These are phyloP conservation scores for Tryphoninae sp. DNA, from an alignment of 2,888 invertebrate species.

Conservation along the genomic window DNA sequence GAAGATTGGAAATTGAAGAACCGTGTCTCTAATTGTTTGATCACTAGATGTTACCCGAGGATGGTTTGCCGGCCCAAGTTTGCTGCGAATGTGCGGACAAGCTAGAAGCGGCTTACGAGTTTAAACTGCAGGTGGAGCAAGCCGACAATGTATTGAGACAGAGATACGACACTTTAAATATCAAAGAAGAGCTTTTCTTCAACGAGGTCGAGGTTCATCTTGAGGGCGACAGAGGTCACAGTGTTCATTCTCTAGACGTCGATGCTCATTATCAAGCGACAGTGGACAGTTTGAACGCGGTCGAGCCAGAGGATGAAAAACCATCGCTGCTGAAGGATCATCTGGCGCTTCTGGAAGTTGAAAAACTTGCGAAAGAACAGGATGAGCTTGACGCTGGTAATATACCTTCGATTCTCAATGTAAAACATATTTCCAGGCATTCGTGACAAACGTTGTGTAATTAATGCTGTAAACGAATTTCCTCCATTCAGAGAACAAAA, in stretches of 20 bases:
- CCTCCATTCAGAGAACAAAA: constrained; percentile 1
- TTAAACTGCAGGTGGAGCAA: constrained; percentile 79
- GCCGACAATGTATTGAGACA: constrained; percentile 76
- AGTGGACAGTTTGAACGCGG: constrained; percentile 43
- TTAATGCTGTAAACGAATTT: not conserved
- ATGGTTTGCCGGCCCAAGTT: constrained; percentile 77
- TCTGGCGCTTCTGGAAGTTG: constrained; percentile 73
- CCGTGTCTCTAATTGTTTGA: not conserved
- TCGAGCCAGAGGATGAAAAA: constrained; percentile 66
- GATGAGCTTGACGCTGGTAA: constrained; percentile 58
- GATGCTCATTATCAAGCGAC: constrained; percentile 66
- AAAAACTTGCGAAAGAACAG: constrained; percentile 71
- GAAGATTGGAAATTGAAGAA: too few species aligned
- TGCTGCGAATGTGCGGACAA: constrained; percentile 77
- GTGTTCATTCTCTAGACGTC: constrained; percentile 59
- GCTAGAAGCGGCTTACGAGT: constrained; percentile 78
- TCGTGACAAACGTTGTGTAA: not conserved
- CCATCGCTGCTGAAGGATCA: constrained; percentile 74
- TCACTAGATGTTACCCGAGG: constrained; percentile 74
- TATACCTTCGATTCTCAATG: not conserved
- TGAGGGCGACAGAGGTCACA: constrained; percentile 67
- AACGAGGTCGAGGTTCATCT: constrained; percentile 77
- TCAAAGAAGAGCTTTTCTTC: constrained; percentile 78
- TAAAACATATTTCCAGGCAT: not conserved
- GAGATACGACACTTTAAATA: constrained; percentile 73